These are phyloP conservation scores for Haemorhous mexicanus DNA, from an alignment of 2,113 vertebrate species.

Conservation along the genomic window DNA sequence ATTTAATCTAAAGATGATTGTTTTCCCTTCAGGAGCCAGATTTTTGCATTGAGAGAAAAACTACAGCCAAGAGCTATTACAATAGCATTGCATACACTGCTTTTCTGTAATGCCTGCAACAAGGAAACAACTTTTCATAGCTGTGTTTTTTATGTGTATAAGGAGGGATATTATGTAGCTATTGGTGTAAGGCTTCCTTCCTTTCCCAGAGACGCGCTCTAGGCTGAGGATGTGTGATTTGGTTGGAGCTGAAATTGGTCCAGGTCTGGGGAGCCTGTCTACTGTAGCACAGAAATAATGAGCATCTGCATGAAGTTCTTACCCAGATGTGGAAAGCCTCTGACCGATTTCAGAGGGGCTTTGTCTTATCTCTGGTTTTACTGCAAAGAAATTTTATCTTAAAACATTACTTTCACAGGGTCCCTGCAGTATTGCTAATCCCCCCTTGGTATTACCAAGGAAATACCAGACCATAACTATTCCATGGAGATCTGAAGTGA, in stretches of 20 bases:
- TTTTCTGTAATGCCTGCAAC: background rate
- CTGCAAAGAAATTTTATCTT: background rate
- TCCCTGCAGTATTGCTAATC: background rate
- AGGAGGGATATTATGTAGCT: background rate
- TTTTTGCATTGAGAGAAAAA: background rate
- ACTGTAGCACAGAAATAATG: background rate
- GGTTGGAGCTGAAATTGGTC: background rate
- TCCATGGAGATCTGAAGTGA: background rate
- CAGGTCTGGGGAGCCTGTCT: background rate
- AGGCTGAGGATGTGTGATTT: background rate
- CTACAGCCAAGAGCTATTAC: background rate
- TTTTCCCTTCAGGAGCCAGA: background rate
- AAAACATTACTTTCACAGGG: background rate
- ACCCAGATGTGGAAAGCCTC: background rate
- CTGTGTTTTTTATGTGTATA: background rate
- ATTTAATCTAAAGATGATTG: background rate
- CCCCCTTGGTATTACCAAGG: background rate
- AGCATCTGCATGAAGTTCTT: background rate
- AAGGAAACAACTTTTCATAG: background rate
- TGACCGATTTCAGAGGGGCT: background rate
- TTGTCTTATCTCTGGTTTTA: background rate
- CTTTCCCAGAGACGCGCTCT: background rate
- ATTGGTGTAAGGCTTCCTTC: background rate
- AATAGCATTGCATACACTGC: background rate
- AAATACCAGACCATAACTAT: background rate